A percentile compares a stretch with the other conserved stretches of the same genome.
phyloP scores from a whole-genome alignment of 2,113 vertebrate genomes.

The Arenaria interpres region DNA sequence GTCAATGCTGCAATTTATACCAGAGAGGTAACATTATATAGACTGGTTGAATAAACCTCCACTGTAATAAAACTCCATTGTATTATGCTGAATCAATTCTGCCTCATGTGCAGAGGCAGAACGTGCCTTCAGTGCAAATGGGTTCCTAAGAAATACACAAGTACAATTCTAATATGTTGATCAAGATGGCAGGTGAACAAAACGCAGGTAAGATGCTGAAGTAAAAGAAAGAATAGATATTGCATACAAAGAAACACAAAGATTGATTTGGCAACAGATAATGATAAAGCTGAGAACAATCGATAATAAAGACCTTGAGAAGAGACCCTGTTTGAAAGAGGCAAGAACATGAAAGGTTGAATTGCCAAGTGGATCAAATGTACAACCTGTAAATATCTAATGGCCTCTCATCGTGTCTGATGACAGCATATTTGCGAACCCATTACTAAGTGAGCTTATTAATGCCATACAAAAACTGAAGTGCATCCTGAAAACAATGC shows the following conservation, averaged over 20 bases:
- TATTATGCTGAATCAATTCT: not conserved
- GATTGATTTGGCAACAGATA: not conserved
- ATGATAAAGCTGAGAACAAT: not conserved
- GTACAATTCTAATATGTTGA: not conserved
- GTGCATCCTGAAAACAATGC: not conserved
- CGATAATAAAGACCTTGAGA: not conserved
- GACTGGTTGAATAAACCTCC: not conserved
- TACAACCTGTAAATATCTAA: not conserved
- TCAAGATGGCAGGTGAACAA: not conserved
- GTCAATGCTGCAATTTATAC: not conserved
- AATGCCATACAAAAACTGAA: not conserved
- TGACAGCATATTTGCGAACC: fast-evolving
- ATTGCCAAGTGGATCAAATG: not conserved
- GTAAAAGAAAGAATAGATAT: not conserved
- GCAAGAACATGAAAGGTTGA: not conserved
- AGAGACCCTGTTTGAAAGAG: not conserved
- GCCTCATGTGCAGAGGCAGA: too few species aligned
- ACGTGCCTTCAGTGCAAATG: not conserved
- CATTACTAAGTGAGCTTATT: not conserved
- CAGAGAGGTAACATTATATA: not conserved
- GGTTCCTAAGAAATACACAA: not conserved
- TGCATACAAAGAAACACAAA: not conserved
- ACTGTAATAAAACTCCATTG: not conserved
- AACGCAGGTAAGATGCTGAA: not conserved
- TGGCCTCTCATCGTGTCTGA: not conserved